Percentiles rank a stretch among this genome's conserved stretches.
These are phyloP conservation scores for Caprella mutica DNA, from an alignment of 2,888 invertebrate genomes.

Conservation along the genomic window DNA sequence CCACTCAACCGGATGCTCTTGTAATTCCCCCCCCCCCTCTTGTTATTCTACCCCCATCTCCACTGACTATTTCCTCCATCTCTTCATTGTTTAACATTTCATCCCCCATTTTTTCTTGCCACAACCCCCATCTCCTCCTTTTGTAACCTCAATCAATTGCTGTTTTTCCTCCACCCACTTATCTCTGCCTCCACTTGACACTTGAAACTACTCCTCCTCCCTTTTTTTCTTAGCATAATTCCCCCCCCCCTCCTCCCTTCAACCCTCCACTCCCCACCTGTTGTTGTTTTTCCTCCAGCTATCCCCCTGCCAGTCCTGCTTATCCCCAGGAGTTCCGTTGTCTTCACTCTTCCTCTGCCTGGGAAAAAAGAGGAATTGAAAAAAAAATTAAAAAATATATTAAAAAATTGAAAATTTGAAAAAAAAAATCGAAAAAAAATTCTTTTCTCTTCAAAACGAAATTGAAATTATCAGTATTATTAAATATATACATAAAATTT, in stretches of 20 bases:
- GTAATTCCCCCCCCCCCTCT: neutral
- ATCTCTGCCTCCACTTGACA: neutral
- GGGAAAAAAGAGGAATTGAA: too few species aligned
- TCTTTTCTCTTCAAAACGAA: too few species aligned
- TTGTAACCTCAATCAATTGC: neutral
- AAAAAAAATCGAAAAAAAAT: too few species aligned
- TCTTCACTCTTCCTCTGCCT: too few species aligned
- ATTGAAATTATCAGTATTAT: too few species aligned
- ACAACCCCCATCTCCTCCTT: neutral
- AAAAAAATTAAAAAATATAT: too few species aligned
- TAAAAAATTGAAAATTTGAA: too few species aligned
- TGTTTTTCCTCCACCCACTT: neutral
- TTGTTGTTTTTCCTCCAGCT: neutral
- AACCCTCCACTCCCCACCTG: neutral
- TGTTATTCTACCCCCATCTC: neutral
- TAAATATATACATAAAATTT: too few species aligned
- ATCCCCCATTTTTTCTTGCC: neutral
- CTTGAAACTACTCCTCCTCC: neutral
- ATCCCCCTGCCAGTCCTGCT: neutral
- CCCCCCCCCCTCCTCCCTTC: neutral
- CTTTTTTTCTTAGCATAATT: neutral
- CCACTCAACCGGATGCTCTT: too few species aligned
- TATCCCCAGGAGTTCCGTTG: too few species aligned
- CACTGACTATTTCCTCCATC: neutral
- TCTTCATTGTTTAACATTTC: neutral